Evolutionary conservation across 2,113 vertebrate species (phyloP).

Genomic region (Xerus inauris): DNA sequence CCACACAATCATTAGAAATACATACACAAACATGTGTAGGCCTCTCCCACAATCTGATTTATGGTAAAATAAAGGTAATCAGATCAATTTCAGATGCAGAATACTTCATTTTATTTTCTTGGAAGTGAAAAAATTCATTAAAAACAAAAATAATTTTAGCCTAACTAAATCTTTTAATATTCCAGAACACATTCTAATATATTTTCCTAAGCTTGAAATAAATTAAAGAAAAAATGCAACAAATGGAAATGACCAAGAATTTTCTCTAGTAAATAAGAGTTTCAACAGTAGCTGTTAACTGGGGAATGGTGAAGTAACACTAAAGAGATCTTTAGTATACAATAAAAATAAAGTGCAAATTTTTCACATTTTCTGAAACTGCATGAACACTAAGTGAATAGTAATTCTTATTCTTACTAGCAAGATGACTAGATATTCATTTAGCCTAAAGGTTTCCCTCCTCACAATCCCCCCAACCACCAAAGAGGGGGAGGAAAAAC

Average conservation of each 20-base stretch:
- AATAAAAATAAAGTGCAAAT: constrained; percentile 61
- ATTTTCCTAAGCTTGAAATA: constrained; percentile 42
- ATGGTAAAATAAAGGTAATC: constrained; percentile 56
- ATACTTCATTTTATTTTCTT: constrained; percentile 55
- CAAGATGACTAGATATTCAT: background rate
- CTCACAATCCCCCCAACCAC: background rate
- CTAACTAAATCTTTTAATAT: constrained; percentile 41
- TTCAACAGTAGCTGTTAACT: constrained; percentile 50
- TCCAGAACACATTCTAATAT: background rate
- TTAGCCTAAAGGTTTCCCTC: constrained; percentile 44
- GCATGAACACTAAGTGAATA: constrained; percentile 44
- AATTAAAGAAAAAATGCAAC: constrained; percentile 52
- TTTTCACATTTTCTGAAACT: constrained; percentile 60
- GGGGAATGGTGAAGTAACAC: constrained; percentile 1
- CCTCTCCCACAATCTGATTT: background rate
- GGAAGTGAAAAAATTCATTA: constrained; percentile 30
- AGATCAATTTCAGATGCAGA: constrained; percentile 39
- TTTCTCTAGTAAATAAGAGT: constrained; percentile 18
- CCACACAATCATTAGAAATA: constrained; percentile 70
- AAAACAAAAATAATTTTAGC: constrained; percentile 23
- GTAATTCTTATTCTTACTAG: background rate
- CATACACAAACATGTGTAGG: background rate
- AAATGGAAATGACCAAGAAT: background rate
- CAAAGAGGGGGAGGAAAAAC: background rate
- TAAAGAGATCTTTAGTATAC: constrained; percentile 44